These are phyloP conservation scores for Odontocolon sp. DNA, from an alignment of 2,888 invertebrate species.

Conservation along the genomic window DNA sequence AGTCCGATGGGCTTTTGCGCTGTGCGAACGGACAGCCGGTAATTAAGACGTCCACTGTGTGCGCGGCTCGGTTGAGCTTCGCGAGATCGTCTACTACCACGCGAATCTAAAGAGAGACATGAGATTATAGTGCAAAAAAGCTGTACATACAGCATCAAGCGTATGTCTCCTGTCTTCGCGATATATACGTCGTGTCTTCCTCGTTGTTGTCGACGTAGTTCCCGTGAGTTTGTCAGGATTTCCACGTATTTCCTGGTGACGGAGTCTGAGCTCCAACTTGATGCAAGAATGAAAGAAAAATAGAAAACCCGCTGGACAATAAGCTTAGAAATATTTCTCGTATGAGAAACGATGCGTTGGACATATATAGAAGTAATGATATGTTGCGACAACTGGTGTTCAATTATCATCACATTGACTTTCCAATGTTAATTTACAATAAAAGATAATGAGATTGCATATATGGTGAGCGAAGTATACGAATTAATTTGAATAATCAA, in stretches of 20 bases:
- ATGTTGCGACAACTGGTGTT: too few species aligned
- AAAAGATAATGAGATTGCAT: too few species aligned
- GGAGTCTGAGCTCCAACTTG: constrained; percentile 14
- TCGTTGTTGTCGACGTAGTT: constrained; percentile 26
- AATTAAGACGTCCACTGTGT: constrained; percentile 71
- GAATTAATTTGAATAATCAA: too few species aligned
- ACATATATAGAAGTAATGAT: too few species aligned
- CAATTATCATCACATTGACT: too few species aligned
- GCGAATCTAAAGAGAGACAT: constrained; percentile 26
- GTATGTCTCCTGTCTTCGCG: constrained; percentile 20
- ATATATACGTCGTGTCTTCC: constrained; percentile 19
- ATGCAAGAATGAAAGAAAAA: constrained; percentile 2
- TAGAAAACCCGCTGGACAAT: constrained; percentile 18
- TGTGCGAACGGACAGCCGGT: constrained; percentile 69
- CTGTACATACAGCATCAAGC: constrained; percentile 31
- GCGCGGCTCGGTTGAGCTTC: constrained; percentile 53
- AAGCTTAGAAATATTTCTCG: constrained; percentile 8
- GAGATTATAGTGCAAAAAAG: constrained; percentile 18
- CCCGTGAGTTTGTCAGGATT: constrained; percentile 36
- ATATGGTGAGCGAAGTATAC: too few species aligned
- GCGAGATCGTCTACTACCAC: constrained; percentile 37
- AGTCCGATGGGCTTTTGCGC: constrained; percentile 53
- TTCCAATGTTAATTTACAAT: too few species aligned
- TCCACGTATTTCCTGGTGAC: constrained; percentile 6
- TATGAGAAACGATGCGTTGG: too few species aligned